phyloP scores from a whole-genome alignment of 2,888 invertebrate genomes.

The Exocentrus adspersus region DNA sequence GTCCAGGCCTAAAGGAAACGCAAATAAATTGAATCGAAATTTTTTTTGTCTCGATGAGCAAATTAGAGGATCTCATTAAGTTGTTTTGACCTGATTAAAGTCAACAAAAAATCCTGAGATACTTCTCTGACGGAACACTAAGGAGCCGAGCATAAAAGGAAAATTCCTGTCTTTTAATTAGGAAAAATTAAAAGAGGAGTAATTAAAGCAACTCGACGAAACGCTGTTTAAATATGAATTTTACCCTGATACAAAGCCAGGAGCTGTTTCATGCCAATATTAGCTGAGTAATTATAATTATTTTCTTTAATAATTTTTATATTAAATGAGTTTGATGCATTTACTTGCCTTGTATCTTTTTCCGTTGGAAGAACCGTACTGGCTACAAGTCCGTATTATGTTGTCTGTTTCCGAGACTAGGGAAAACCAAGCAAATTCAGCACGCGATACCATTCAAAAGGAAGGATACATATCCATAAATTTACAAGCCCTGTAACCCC shows the following conservation, averaged over 20 bases:
- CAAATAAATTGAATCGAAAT: not conserved
- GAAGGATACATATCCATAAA: slow-evolving; percentile 41
- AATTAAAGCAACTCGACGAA: slow-evolving; percentile 11
- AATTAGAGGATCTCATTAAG: not conserved
- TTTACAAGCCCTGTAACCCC: slow-evolving; percentile 32
- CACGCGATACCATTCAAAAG: slow-evolving; percentile 41
- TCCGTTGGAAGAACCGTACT: no score
- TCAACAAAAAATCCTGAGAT: not conserved
- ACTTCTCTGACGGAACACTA: not conserved
- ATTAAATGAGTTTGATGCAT: no score
- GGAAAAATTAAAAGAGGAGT: not conserved
- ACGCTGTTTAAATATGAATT: not conserved
- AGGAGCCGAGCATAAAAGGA: not conserved
- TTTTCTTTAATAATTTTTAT: no score
- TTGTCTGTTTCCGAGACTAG: slow-evolving; percentile 1
- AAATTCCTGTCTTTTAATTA: slow-evolving; percentile 4
- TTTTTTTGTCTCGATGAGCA: not conserved
- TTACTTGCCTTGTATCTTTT: no score
- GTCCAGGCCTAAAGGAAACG: not conserved
- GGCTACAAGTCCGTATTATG: no score
- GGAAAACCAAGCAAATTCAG: slow-evolving; percentile 13
- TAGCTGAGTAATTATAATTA: no score
- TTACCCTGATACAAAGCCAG: not conserved
- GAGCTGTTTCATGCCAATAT: no score
- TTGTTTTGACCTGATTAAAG: not conserved